Percentiles rank a stretch among this genome's conserved stretches.
Conservation (phyloP, 1,140 invertebrate genomes). For the Eufriesea mexicana region DNA sequence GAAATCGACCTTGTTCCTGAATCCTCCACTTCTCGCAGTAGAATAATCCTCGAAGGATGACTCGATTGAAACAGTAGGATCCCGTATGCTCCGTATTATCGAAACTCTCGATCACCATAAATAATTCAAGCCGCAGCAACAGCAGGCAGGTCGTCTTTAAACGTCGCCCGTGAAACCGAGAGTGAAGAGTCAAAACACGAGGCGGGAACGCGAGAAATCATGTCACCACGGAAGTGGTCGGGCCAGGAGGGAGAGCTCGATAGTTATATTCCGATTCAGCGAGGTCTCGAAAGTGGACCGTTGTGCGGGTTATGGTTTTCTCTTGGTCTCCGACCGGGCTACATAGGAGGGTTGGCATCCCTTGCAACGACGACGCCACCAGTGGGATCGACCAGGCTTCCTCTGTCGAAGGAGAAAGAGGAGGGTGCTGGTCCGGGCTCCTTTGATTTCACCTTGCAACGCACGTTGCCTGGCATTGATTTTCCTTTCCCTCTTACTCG, state of each 20-base stretch:
- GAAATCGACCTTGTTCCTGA: not conserved
- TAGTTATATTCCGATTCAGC: slow-evolving; percentile 54
- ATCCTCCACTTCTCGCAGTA: not conserved
- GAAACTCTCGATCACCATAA: slow-evolving; percentile 12
- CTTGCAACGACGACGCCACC: slow-evolving; percentile 38
- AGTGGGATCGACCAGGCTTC: slow-evolving; percentile 52
- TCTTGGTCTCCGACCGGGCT: slow-evolving; percentile 51
- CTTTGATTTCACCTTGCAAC: slow-evolving; percentile 69
- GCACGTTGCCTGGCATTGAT: slow-evolving; percentile 74
- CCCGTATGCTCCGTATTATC: not conserved
- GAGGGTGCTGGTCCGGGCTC: slow-evolving; percentile 43
- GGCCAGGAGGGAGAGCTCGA: slow-evolving; percentile 13
- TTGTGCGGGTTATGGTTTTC: slow-evolving; percentile 77
- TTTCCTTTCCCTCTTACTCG: slow-evolving; percentile 68
- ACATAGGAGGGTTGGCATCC: slow-evolving; percentile 54
- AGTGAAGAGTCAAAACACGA: slow-evolving; percentile 38
- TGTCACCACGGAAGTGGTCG: slow-evolving; percentile 24
- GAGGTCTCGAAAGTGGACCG: slow-evolving; percentile 69
- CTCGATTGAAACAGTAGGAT: not conserved
- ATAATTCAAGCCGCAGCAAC: slow-evolving; percentile 27
- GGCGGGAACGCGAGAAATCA: slow-evolving; percentile 28
- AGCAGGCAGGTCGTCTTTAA: slow-evolving; percentile 33
- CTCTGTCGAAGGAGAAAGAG: slow-evolving; percentile 39
- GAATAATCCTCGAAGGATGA: not conserved
- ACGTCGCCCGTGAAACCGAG: slow-evolving; percentile 24